Percentiles rank a stretch among this genome's conserved stretches.
phyloP scores from a whole-genome alignment of 2,113 vertebrate species.

The Kryptolebias marmoratus region DNA sequence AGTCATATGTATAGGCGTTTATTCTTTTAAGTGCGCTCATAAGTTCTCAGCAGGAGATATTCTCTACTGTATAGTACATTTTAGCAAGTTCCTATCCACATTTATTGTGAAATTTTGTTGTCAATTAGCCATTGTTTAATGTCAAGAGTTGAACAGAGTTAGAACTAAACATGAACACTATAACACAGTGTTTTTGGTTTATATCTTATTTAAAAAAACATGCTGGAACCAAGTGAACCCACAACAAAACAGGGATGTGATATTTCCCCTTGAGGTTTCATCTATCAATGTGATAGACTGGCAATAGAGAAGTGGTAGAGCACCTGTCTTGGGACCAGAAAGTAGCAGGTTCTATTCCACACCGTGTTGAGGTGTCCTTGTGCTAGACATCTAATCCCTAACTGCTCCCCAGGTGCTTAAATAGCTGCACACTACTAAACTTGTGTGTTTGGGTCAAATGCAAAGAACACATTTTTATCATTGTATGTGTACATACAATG shows the following conservation, averaged over 20 bases:
- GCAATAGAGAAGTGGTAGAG: no score
- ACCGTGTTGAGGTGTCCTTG: no score
- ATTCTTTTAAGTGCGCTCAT: slow-evolving; percentile 52
- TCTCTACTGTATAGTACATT: slow-evolving; percentile 15
- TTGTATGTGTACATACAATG: no score
- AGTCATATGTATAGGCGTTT: slow-evolving; percentile 54
- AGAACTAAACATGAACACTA: not conserved
- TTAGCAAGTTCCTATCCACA: slow-evolving; percentile 19
- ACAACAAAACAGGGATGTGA: slow-evolving; percentile 6
- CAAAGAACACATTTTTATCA: no score
- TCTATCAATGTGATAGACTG: not conserved
- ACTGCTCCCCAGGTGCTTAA: no score
- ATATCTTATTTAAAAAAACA: not conserved
- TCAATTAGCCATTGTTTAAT: slow-evolving; percentile 10
- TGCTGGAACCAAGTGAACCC: not conserved
- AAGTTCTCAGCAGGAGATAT: slow-evolving; percentile 21
- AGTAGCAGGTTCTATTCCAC: no score
- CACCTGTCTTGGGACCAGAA: no score
- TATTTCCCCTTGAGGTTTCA: slow-evolving; percentile 7
- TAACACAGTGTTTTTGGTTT: no score
- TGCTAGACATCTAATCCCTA: no score
- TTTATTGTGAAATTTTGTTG: slow-evolving; percentile 13
- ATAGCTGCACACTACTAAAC: no score
- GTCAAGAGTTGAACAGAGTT: slow-evolving; percentile 20
- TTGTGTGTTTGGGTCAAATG: no score